Percentiles rank a stretch among this genome's conserved stretches.
Conservation (phyloP, 2,797 vertebrate species). For the Cossypha heuglini region DNA sequence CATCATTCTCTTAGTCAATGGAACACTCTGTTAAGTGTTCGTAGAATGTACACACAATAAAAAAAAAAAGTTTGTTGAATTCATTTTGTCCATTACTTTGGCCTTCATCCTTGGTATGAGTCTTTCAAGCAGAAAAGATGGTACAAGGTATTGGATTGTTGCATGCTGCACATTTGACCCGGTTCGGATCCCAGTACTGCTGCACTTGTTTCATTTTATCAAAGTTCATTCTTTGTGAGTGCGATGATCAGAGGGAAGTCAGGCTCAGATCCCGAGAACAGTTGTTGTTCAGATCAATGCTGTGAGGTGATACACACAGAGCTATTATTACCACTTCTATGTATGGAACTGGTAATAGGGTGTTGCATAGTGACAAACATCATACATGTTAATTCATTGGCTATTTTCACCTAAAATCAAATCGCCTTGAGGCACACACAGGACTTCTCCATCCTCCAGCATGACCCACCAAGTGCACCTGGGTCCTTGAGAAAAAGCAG, state of each 20-base stretch:
- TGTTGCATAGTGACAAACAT: neutral
- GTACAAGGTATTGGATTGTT: neutral
- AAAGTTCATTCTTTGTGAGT: neutral
- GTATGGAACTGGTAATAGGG: neutral
- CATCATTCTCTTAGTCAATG: neutral
- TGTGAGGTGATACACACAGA: accelerated
- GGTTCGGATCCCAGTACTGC: neutral
- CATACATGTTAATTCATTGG: neutral
- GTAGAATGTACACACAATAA: neutral
- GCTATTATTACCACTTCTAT: neutral
- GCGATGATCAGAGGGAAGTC: accelerated
- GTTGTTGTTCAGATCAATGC: accelerated
- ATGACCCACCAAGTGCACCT: neutral
- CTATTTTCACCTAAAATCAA: neutral
- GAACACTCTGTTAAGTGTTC: neutral
- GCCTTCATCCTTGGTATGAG: neutral
- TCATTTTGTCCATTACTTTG: neutral
- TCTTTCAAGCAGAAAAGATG: neutral
- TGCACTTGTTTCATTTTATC: neutral
- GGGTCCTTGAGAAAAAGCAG: neutral
- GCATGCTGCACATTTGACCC: neutral
- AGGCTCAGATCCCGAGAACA: neutral
- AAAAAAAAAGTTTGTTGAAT: neutral
- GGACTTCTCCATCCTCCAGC: neutral
- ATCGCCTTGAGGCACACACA: neutral